Base-by-base conservation (phyloP, 2,113 vertebrate species). In the Poeciliopsis turrubarensis region DNA sequence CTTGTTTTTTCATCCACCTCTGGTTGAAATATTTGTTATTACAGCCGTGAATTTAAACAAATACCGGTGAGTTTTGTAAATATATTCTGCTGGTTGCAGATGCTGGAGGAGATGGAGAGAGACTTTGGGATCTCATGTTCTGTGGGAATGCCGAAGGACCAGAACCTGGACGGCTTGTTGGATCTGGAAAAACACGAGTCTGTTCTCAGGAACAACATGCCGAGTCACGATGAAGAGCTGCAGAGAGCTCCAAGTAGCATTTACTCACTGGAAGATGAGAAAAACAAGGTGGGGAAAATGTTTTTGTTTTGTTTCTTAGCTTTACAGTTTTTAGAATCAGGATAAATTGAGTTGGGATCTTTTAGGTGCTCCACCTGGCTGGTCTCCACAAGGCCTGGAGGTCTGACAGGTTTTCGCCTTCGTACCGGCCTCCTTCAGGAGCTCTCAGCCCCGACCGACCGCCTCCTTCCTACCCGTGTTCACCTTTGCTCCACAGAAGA, bases 81-180 rank as follows among this genome's bases (percentile, higher is more conserved):
- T 66, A 22, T 70, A 71, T 3, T 37, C 75, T 32, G 22, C 29
- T 64, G 70, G 32, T 3, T 29, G 61, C 75, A 97, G 96, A 84
- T 94, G 37, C 89, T 96, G 84, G 93, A 95, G 25, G 93, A 96
- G 73, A 93, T 97, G 91, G 94, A 95, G 70, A 91, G 64, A 78
- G 79, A 84, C 54, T 87, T 90, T 77, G 92, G 92, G 57, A 92
- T 94, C 75, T 87, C 90, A 0, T 93, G 92, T 78, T 83, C 73
- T 2, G 78, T 86, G 1, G 84, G 74, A 34, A 60, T 86, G 15
- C 78, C 81, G 2, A 83, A 79, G 7, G 89, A 84, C n/a, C 76
- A 72, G 17, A 79, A 86, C 68, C 87, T 90, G 76, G 75, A 78
- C 47, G 92, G 95, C n/a, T 61, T 64, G 0, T 78, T 87, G 10